phyloP scores from a whole-genome alignment of 2,888 invertebrate species.

The Xestia ashworthii region DNA sequence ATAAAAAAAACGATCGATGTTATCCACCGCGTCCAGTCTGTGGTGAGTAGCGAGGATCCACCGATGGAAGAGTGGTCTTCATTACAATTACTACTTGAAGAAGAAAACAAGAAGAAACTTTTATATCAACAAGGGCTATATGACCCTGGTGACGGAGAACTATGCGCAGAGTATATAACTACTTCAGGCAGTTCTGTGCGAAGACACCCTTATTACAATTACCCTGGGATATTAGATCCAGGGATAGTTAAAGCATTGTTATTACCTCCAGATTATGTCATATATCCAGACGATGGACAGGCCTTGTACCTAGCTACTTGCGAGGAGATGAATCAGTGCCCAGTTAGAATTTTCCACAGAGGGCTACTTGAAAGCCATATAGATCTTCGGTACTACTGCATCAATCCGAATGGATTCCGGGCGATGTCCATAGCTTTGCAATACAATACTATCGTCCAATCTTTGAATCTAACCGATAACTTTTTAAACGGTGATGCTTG shows the following conservation, averaged over 20 bases:
- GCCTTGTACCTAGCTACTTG: conserved; percentile 79
- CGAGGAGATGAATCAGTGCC: conserved; percentile 77
- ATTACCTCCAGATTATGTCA: conserved; percentile 66
- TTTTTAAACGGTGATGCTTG: conserved; percentile 80
- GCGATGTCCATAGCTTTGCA: conserved; percentile 80
- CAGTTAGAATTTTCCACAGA: conserved; percentile 75
- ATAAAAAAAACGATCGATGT: conserved; percentile 19
- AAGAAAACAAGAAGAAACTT: conserved; percentile 76
- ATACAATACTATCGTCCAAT: conserved; percentile 76
- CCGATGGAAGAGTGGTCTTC: conserved; percentile 84
- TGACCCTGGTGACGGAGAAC: conserved; percentile 78
- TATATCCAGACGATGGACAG: conserved; percentile 81
- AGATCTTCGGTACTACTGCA: conserved; percentile 81
- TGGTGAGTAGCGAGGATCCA: conserved; percentile 78
- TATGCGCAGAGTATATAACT: conserved; percentile 78
- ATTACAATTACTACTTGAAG: conserved; percentile 66
- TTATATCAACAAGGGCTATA: conserved; percentile 73
- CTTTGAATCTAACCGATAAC: conserved; percentile 79
- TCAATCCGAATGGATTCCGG: conserved; percentile 78
- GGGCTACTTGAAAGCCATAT: conserved; percentile 74
- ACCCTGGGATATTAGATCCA: conserved; percentile 82
- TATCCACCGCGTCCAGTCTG: conserved; percentile 60
- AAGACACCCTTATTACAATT: conserved; percentile 80
- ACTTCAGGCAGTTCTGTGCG: conserved; percentile 79
- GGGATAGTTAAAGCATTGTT: conserved; percentile 79